These are phyloP conservation scores for Phyllostomus discolor DNA, from an alignment of 2,113 vertebrate genomes.

Conservation along the genomic window DNA sequence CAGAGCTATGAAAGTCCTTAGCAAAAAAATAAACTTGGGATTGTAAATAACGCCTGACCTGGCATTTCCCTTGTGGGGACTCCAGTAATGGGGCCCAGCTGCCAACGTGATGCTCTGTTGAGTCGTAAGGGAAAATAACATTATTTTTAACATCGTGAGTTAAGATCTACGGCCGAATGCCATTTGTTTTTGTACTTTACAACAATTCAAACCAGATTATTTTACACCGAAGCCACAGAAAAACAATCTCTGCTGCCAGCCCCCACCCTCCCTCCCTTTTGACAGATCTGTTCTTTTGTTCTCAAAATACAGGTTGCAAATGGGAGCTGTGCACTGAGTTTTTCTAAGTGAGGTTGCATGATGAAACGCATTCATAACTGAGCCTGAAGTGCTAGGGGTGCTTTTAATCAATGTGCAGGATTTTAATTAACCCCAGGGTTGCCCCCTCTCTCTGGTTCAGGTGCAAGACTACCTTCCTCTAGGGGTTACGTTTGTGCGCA, in stretches of 20 bases:
- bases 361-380: slow-evolving; percentile 57
- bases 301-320: slow-evolving; percentile 57
- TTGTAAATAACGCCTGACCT: slow-evolving; percentile 71
- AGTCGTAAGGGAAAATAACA: slow-evolving; percentile 69
- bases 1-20: slow-evolving; percentile 32
- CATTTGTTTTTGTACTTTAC: slow-evolving; percentile 72
- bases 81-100: slow-evolving; percentile 67
- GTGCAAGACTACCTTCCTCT: neutral
- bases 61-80: slow-evolving; percentile 71
- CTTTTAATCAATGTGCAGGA: slow-evolving; percentile 23
- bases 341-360: neutral
- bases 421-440: slow-evolving; percentile 42
- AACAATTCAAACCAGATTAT: slow-evolving; percentile 69
- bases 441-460: neutral
- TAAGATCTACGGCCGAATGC: slow-evolving; percentile 67
- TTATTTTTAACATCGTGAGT: slow-evolving; percentile 71
- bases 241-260: slow-evolving; percentile 41
- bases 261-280: neutral
- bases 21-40: slow-evolving; percentile 65
- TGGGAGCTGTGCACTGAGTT: slow-evolving; percentile 35
- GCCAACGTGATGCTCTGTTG: slow-evolving; percentile 59
- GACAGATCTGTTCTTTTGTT: slow-evolving; percentile 44
- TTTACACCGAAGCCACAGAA: slow-evolving; percentile 36
- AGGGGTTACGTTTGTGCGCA: neutral
- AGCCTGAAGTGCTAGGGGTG: neutral